phyloP scores from a whole-genome alignment of 2,888 invertebrate species.

The Dione vanillae region DNA sequence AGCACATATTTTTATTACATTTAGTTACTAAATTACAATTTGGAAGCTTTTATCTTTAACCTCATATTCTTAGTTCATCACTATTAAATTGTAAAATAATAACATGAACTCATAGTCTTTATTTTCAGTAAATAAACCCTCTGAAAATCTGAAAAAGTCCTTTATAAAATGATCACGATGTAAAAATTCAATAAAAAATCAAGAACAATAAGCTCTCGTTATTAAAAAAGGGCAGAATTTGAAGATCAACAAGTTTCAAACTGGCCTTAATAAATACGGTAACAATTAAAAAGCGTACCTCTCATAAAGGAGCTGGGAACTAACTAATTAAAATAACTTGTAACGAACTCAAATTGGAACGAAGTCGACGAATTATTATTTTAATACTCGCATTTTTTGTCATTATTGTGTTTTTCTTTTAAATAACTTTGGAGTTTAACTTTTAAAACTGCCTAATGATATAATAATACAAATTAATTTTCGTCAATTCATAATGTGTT shows the following conservation, averaged over 20 bases:
- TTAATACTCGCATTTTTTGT: constrained; percentile 53
- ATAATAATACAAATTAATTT: no score
- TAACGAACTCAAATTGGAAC: constrained; percentile 50
- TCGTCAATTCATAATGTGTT: no score
- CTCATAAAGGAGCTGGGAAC: constrained; percentile 46
- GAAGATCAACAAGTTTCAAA: constrained; percentile 45
- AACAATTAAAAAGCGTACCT: constrained; percentile 46
- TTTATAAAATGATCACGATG: neutral
- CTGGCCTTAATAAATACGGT: constrained; percentile 43
- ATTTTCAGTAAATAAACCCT: no score
- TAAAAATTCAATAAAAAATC: constrained; percentile 24
- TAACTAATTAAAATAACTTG: constrained; percentile 57
- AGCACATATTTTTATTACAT: no score
- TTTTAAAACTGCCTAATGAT: neutral
- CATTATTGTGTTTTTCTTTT: constrained; percentile 49
- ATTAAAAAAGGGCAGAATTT: constrained; percentile 35
- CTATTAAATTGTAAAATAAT: no score
- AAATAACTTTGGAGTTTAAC: neutral
- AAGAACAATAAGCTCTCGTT: constrained; percentile 23
- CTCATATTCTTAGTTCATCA: no score
- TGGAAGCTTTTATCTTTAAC: no score
- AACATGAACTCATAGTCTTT: no score
- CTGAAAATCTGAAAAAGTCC: neutral
- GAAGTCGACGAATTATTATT: constrained; percentile 70
- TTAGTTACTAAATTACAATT: no score